Conservation (phyloP, 2,888 invertebrate genomes). For the Empis stercorea region DNA sequence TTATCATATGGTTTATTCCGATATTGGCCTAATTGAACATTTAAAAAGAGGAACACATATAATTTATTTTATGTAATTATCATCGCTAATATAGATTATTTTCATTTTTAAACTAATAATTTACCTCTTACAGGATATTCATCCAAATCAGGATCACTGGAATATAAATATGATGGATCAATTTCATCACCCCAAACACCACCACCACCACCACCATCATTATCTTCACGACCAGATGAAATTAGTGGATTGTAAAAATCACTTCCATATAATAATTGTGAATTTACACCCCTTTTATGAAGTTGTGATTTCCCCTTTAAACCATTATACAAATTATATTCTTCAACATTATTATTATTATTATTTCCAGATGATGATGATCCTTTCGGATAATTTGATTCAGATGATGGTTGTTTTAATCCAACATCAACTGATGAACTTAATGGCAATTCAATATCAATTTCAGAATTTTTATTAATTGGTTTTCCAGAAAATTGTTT, state of each 20-base stretch:
- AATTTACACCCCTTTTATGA: slow-evolving; percentile 31
- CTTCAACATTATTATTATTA: not conserved
- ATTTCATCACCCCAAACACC: slow-evolving; percentile 32
- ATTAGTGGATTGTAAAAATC: slow-evolving; percentile 13
- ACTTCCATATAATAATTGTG: slow-evolving; percentile 15
- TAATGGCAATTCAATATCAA: not conserved
- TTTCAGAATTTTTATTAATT: not conserved
- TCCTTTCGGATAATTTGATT: not conserved
- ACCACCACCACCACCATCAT: slow-evolving; percentile 6
- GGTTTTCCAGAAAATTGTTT: not conserved
- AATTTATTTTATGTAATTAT: too few relatives aligned
- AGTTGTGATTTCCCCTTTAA: slow-evolving; percentile 9
- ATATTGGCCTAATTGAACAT: slow-evolving; percentile 14
- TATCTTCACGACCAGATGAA: slow-evolving; percentile 5
- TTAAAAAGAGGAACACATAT: not conserved
- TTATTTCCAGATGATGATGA: not conserved
- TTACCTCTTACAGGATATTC: slow-evolving; percentile 26
- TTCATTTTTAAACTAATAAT: slow-evolving; percentile 11
- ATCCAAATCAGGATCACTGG: slow-evolving; percentile 24
- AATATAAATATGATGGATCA: slow-evolving; percentile 25
- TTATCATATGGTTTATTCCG: slow-evolving; percentile 34
- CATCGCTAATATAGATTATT: too few relatives aligned
- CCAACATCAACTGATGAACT: not conserved
- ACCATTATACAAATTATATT: too few relatives aligned
- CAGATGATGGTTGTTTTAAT: not conserved